Conservation (phyloP, 1,140 invertebrate species). For the Bombus terrestris region DNA sequence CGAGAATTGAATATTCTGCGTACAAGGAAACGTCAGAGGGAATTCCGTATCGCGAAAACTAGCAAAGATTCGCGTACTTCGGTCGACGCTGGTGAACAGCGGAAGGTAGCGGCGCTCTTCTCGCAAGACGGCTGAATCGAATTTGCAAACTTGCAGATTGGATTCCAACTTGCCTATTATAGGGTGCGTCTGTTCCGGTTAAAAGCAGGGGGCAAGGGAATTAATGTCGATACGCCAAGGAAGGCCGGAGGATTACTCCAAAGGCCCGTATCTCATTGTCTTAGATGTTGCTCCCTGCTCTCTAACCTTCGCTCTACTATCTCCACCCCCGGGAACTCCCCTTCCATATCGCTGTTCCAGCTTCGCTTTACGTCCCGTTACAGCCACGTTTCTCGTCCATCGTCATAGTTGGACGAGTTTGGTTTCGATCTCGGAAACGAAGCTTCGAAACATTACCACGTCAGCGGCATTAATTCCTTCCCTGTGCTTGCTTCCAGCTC, state of each 20-base stretch:
- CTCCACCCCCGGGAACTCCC: background rate
- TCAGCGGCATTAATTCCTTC: slow-evolving; percentile 3
- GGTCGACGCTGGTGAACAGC: slow-evolving; percentile 33
- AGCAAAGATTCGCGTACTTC: slow-evolving; percentile 18
- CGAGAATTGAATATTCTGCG: background rate
- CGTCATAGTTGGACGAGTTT: slow-evolving; percentile 49
- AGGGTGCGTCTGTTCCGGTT: slow-evolving; percentile 84
- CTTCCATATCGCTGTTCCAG: background rate
- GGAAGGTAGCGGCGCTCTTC: slow-evolving; percentile 53
- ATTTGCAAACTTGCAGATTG: slow-evolving; percentile 84
- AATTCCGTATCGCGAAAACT: background rate
- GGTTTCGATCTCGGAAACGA: background rate
- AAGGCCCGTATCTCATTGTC: slow-evolving; percentile 75
- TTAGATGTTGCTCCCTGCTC: slow-evolving; percentile 70
- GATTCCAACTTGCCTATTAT: slow-evolving; percentile 84
- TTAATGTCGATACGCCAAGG: slow-evolving; percentile 83
- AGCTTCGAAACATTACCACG: background rate
- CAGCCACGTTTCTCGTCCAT: slow-evolving; percentile 13
- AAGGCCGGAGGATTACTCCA: slow-evolving; percentile 81
- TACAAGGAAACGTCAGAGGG: background rate
- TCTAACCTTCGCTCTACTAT: slow-evolving; percentile 46
- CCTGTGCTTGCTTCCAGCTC: background rate
- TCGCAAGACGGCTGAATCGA: slow-evolving; percentile 79
- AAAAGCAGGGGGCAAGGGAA: slow-evolving; percentile 81
- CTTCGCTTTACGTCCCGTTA: background rate